Conservation (phyloP, 2,888 invertebrate genomes). For the Cephalotes varians region DNA sequence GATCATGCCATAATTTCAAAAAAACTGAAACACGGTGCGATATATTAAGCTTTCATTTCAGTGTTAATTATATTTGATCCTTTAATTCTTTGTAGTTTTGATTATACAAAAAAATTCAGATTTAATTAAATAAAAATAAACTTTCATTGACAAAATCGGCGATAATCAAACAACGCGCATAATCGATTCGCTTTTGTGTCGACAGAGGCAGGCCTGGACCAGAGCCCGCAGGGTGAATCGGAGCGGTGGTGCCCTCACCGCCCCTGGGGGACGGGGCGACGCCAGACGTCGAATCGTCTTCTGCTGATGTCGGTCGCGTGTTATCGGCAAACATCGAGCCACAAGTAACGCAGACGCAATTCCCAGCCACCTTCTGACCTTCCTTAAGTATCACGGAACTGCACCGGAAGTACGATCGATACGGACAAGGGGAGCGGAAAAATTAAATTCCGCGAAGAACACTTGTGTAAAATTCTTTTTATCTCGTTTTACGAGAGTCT, state of each 20-base stretch:
- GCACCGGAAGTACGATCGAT: background rate
- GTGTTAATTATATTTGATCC: background rate
- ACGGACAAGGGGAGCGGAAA: background rate
- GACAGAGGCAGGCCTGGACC: slow-evolving; percentile 88
- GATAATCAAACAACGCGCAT: background rate
- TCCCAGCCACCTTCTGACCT: slow-evolving; percentile 56
- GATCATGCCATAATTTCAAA: background rate
- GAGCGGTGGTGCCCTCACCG: slow-evolving; percentile 85
- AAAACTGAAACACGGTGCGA: background rate
- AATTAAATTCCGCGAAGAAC: background rate
- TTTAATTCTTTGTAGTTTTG: background rate
- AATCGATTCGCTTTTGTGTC: slow-evolving; percentile 57
- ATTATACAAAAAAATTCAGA: background rate
- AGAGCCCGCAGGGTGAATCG: slow-evolving; percentile 88
- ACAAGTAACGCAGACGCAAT: slow-evolving; percentile 59
- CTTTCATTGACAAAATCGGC: background rate
- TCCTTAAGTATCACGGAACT: slow-evolving; percentile 31
- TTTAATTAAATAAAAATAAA: background rate
- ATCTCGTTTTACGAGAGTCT: background rate
- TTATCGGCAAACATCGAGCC: slow-evolving; percentile 64
- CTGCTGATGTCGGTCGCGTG: slow-evolving; percentile 69
- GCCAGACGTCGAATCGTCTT: slow-evolving; percentile 67
- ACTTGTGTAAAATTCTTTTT: background rate
- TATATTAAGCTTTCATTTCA: background rate
- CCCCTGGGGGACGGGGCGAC: slow-evolving; percentile 70